Evolutionary conservation across 2,888 invertebrate species (phyloP).

Genomic region (Calephelis perditalis): DNA sequence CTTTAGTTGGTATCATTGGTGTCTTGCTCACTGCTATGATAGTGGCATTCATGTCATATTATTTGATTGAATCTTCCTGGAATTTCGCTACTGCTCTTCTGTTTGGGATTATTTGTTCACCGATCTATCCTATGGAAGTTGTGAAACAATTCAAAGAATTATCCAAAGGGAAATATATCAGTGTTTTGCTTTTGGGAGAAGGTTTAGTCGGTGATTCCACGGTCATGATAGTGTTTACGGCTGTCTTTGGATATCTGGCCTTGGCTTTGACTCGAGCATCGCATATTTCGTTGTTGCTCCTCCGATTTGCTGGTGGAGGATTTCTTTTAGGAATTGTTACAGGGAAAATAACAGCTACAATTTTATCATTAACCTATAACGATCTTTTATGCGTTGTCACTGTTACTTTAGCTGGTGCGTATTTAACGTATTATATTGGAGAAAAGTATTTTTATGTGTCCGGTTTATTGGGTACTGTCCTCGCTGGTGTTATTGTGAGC

Average conservation of each 20-base stretch:
- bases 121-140: conserved; percentile 64
- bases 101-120: conserved; percentile 60
- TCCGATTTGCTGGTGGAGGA: conserved; percentile 60
- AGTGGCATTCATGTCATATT: conserved; percentile 55
- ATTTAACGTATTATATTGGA: conserved; percentile 60
- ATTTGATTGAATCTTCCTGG: conserved; percentile 58
- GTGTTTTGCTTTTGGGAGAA: conserved; percentile 58
- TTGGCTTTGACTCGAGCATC: conserved; percentile 47
- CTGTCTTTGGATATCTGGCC: conserved; percentile 53
- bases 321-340: conserved; percentile 54
- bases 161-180: conserved; percentile 59
- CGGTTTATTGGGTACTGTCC: conserved; percentile 54
- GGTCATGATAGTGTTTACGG: conserved; percentile 61
- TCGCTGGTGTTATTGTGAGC: conserved; percentile 58
- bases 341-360: conserved; percentile 50
- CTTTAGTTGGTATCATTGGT: conserved; percentile 57
- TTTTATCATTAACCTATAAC: conserved; percentile 57
- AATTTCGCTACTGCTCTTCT: conserved; percentile 50
- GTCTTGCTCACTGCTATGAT: conserved; percentile 52
- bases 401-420: conserved; percentile 55
- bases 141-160: conserved; percentile 54
- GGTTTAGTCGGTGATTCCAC: conserved; percentile 63
- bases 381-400: conserved; percentile 57
- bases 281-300: conserved; percentile 50
- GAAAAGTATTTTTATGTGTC: conserved; percentile 67